These are phyloP conservation scores for Julus scandinavius DNA, from an alignment of 2,888 invertebrate genomes.

Conservation along the genomic window DNA sequence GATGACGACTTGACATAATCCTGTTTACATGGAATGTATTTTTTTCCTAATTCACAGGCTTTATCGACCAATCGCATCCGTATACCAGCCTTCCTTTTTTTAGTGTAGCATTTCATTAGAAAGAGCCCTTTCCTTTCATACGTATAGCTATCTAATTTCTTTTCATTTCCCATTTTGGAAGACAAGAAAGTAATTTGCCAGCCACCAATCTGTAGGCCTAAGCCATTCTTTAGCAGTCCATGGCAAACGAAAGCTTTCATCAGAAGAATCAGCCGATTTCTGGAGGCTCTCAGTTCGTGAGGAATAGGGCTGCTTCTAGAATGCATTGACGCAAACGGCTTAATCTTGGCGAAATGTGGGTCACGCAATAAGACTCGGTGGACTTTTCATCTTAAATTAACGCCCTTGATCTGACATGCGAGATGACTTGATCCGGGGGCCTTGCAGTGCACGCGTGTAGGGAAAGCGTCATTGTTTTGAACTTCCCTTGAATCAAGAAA, in stretches of 20 bases:
- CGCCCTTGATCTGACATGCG: not conserved
- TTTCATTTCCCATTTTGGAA: slow-evolving; percentile 11
- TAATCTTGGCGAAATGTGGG: slow-evolving; percentile 14
- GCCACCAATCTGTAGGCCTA: not conserved
- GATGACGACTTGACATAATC: not conserved
- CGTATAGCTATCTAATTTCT: slow-evolving; percentile 33
- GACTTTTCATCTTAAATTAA: slow-evolving; percentile 17
- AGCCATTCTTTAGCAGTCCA: not conserved
- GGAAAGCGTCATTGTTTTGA: not conserved
- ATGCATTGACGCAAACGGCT: not conserved
- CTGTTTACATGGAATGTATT: not conserved
- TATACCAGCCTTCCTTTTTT: too few species aligned
- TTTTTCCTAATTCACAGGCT: too few species aligned
- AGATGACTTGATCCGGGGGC: not conserved
- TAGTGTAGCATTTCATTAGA: not conserved
- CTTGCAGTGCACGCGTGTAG: not conserved
- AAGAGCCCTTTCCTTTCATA: too few species aligned
- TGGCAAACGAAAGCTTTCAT: not conserved
- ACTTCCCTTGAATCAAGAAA: too few species aligned
- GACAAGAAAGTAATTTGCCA: not conserved
- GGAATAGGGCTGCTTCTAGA: not conserved
- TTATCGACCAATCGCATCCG: too few species aligned
- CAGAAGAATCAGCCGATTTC: not conserved
- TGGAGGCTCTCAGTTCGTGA: not conserved
- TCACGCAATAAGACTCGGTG: not conserved